Base-by-base conservation (phyloP, 2,888 invertebrate species). In the Aleiodes alternator region DNA sequence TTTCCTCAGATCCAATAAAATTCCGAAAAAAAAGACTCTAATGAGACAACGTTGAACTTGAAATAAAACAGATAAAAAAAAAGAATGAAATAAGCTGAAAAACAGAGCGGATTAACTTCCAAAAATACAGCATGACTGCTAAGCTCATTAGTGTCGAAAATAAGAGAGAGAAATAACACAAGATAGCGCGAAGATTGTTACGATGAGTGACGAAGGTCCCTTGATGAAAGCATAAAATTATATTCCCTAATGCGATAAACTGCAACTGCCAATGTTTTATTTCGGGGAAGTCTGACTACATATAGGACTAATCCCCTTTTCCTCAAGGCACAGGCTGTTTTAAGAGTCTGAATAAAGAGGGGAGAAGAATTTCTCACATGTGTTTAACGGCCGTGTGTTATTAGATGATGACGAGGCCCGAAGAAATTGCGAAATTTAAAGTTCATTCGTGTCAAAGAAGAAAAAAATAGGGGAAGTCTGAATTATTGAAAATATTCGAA, bases 191-290 rank as follows among this genome's bases (percentile, higher is more conserved):
- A 34, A 29, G 12, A 38, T 61, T 55, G 34, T 50, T 68, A 70
- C 51, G 70, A 50, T 66, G 66, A 66, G 23, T 66, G 61, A 72
- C 66, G 34, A 23, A 66, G 57, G 29, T 55, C 23, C 71, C 50
- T 72, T 69, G 80, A 81, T 80, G 82, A 79, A 80, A 72, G 75
- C 57, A 48, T 34, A 66, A 61, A 76, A 72, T 68, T 50, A 71
- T 68, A 59, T 73, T 59, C 68, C 51, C 12, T 50, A 64, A 70
- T 69, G 75, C 70, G 72, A 75, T 73, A 73, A 77, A 70, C 55
- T 64, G 72, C 69, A 59, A 38, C 73, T 12, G 59, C 64, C 75
- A 80, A 79, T 74, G 81, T 76, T 23, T 23, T 23, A 78, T 81
- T 78, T 78, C 61, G 16, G 59, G 23, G 12, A 51, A 51, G 51